Evolutionary conservation across 2,888 invertebrate genomes (phyloP), one percentile per base, ranked within the genome.

Genomic region (Oeneis ivallda): DNA sequence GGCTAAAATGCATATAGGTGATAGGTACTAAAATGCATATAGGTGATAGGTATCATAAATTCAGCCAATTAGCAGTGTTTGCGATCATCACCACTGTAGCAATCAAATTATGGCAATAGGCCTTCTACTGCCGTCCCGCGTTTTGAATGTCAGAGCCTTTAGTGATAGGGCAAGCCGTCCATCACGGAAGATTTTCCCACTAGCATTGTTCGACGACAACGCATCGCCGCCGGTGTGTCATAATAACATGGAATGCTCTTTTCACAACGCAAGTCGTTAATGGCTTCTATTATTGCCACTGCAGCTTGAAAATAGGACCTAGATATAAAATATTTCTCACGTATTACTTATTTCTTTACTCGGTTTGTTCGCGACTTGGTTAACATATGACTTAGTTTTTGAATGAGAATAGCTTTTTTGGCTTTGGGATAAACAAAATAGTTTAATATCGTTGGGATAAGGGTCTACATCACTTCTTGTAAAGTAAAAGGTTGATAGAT

Each of bases 121-220:
- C 39, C 10, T 13, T 3, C 41, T 4, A 13, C 41, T 41, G 13
- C 5, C 13, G 39, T 39, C 39, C 10, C 39, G 41, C 41, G 13
- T 13, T 13, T 5, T 41, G 53, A 34, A 32, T 37, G 37, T 37
- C 4, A 37, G 39, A 54, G 37, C 54, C 17, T 54, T 62, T 62
- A 69, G 69, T 74, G 70, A 71, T 71, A 71, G 69, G 66, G 69
- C 70, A 72, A 69, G 54, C 19, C 41, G 66, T 68, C 67, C 61
- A 69, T 66, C 65, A 54, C 66, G 68, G 66, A 72, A 69, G 69
- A 72, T 68, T 52, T 66, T 49, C 61, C 64, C 64, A 66, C 65
- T 60, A 47, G 57, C 56, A 53, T 71, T 71, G 71, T 68, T 59
- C 62, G 66, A 70, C 56, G 17, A 34, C 65, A 39, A 9, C 60